These are phyloP conservation scores for Smittia aterrima DNA, from an alignment of 2,888 invertebrate species.

Conservation along the genomic window DNA sequence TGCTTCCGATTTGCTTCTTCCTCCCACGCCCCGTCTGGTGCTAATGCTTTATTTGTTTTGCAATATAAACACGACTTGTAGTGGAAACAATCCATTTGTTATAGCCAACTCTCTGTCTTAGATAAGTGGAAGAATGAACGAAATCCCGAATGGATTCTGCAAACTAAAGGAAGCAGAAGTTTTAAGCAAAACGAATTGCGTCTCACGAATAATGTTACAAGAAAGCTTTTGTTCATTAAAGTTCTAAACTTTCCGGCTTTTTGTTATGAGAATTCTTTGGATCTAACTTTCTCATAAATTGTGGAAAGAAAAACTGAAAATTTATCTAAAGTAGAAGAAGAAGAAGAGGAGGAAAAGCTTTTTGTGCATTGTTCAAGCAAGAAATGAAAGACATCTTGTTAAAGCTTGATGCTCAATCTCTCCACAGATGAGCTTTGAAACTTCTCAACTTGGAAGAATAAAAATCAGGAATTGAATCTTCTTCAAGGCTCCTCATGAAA, in stretches of 20 bases:
- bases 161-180: background rate
- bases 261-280: background rate
- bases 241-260: background rate
- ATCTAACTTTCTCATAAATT: background rate
- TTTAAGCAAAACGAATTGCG: conserved; percentile 4
- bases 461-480: too few relatives aligned
- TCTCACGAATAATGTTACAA: background rate
- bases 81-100: conserved; percentile 4
- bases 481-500: too few relatives aligned
- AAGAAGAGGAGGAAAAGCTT: too few relatives aligned
- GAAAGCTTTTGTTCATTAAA: background rate
- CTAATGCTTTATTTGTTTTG: conserved; percentile 21
- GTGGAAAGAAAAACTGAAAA: too few relatives aligned
- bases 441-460: too few relatives aligned
- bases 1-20: background rate
- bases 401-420: too few relatives aligned
- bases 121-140: background rate
- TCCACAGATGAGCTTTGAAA: too few relatives aligned
- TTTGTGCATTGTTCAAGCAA: too few relatives aligned
- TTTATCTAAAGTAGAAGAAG: too few relatives aligned
- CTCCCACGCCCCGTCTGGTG: too few relatives aligned
- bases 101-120: background rate
- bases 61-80: conserved; percentile 10
- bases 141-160: background rate
- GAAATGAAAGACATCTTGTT: too few relatives aligned